Percentiles rank a stretch among this genome's conserved stretches.
phyloP scores from a whole-genome alignment of 2,888 invertebrate genomes.

The Tinea pellionella region DNA sequence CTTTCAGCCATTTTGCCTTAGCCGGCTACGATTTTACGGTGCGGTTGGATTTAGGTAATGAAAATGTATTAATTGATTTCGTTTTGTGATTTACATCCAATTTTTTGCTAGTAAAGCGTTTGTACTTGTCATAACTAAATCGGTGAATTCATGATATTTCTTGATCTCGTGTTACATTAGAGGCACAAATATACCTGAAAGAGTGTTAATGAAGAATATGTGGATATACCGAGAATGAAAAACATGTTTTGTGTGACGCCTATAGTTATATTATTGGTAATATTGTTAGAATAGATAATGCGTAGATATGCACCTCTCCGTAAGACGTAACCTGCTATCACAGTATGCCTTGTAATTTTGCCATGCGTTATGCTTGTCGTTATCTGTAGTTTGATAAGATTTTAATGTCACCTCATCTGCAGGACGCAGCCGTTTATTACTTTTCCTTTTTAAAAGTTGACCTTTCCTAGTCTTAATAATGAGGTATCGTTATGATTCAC shows the following conservation, averaged over 20 bases:
- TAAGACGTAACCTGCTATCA: slow-evolving; percentile 31
- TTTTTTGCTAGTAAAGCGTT: neutral
- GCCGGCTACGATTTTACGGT: slow-evolving; percentile 65
- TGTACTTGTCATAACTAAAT: neutral
- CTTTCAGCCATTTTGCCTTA: slow-evolving; percentile 67
- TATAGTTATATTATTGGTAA: neutral
- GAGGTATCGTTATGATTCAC: neutral
- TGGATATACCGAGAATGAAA: neutral
- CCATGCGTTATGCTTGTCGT: slow-evolving; percentile 49
- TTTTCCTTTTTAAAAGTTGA: neutral
- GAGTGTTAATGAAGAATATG: neutral
- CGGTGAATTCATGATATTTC: neutral
- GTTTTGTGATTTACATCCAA: neutral
- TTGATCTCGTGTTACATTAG: neutral
- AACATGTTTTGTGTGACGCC: neutral
- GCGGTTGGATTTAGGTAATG: slow-evolving; percentile 37
- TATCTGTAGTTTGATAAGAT: slow-evolving; percentile 33
- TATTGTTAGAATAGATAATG: neutral
- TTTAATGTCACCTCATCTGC: slow-evolving; percentile 6
- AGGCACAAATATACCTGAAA: neutral
- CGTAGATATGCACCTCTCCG: slow-evolving; percentile 16
- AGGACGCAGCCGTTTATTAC: neutral
- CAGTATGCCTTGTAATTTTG: slow-evolving; percentile 57
- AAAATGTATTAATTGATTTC: neutral
- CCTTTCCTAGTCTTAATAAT: neutral